Percentiles rank a stretch among this genome's conserved stretches.
Conservation (phyloP, 2,888 invertebrate species). For the Schizaphis graminum region DNA sequence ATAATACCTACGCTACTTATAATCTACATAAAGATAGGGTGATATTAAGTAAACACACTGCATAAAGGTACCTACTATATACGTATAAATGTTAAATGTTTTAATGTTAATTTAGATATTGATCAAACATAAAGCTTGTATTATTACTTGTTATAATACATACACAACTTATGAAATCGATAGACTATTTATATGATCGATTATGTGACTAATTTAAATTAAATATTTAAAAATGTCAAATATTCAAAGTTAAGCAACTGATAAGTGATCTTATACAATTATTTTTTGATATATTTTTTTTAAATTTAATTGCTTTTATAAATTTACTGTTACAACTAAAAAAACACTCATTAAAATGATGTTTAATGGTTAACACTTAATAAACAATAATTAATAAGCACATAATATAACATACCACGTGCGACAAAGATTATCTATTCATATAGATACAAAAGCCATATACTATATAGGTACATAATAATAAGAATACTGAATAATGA, state of each 20-base stretch:
- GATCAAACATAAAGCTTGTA: background rate
- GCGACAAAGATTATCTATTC: background rate
- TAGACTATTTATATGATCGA: background rate
- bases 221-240: background rate
- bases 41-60: background rate
- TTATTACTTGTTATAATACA: background rate
- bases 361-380: background rate
- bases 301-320: background rate
- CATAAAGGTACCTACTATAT: background rate
- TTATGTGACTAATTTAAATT: background rate
- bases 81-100: background rate
- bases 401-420: background rate
- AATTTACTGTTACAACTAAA: background rate
- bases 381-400: background rate
- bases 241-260: background rate
- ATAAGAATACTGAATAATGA: background rate
- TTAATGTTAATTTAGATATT: background rate
- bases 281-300: background rate
- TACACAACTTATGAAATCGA: background rate
- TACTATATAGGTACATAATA: too few species aligned
- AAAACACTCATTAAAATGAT: background rate
- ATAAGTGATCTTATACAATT: background rate
- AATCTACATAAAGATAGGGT: background rate
- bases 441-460: too few species aligned
- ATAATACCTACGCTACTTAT: too few species aligned